phyloP scores from a whole-genome alignment of 2,888 invertebrate genomes.

The Mimachlamys varia region DNA sequence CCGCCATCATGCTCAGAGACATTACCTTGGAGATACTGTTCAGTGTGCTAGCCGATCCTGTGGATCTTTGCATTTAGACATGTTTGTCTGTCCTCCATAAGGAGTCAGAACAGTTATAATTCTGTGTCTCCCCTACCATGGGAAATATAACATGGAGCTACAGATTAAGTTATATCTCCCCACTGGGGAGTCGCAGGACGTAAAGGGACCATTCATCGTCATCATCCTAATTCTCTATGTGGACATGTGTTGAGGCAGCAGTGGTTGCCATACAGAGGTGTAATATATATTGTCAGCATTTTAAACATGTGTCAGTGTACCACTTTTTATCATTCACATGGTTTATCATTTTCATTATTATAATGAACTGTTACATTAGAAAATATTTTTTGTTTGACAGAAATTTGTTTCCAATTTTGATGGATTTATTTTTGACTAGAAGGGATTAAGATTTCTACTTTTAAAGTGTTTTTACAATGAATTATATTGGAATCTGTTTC shows the following conservation, averaged over 20 bases:
- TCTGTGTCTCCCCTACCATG: not conserved
- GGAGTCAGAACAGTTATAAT: not conserved
- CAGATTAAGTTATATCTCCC: not conserved
- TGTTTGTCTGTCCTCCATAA: not conserved
- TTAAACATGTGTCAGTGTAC: not conserved
- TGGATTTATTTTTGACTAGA: not conserved
- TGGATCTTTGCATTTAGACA: constrained; percentile 5
- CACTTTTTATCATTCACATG: not conserved
- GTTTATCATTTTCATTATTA: not conserved
- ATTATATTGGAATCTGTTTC: not conserved
- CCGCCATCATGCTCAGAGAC: not conserved
- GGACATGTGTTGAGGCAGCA: not conserved
- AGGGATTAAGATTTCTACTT: not conserved
- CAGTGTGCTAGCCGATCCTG: not conserved
- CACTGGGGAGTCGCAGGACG: not conserved
- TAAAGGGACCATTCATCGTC: not conserved
- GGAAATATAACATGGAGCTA: not conserved
- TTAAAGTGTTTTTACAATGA: not conserved
- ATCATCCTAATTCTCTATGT: not conserved
- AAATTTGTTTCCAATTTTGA: too few species aligned
- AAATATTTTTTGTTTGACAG: too few species aligned
- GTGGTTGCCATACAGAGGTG: not conserved
- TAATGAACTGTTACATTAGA: not conserved
- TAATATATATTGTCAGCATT: constrained; percentile 2
- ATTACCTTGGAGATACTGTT: not conserved